Conservation (phyloP, 1,140 invertebrate species). For the Cotesia vestalis region DNA sequence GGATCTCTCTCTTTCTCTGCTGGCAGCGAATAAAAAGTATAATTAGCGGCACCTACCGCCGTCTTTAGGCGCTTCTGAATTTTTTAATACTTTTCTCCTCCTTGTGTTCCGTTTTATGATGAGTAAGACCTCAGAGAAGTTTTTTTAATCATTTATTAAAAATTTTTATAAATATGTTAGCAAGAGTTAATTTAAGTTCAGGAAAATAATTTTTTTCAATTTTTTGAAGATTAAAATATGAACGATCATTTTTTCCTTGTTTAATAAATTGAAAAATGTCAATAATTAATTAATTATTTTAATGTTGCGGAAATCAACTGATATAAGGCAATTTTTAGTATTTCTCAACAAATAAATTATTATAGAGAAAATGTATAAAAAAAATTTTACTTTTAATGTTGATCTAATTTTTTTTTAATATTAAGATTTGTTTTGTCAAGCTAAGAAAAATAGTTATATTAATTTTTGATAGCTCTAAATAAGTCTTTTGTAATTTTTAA, state of each 20-base stretch:
- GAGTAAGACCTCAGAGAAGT: not conserved
- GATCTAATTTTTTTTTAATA: too few relatives aligned
- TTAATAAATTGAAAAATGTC: too few relatives aligned
- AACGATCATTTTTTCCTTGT: too few relatives aligned
- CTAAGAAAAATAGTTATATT: not conserved
- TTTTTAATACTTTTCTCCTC: constrained; percentile 15
- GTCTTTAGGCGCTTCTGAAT: constrained; percentile 26
- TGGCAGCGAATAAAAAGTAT: constrained; percentile 27
- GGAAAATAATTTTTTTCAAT: constrained; percentile 6
- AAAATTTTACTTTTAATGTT: too few relatives aligned
- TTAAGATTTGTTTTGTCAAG: too few relatives aligned
- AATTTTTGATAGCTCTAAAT: too few relatives aligned
- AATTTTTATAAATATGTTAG: not conserved
- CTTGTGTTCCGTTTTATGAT: constrained; percentile 6
- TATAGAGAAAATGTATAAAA: too few relatives aligned
- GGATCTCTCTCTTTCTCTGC: not conserved
- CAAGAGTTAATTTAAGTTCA: not conserved
- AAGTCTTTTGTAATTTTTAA: too few relatives aligned
- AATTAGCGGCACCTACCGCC: constrained; percentile 35
- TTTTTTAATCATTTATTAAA: not conserved
- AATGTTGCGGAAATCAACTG: too few relatives aligned
- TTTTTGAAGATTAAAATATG: not conserved
- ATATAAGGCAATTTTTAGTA: too few relatives aligned
- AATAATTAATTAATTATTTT: too few relatives aligned
- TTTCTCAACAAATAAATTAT: too few relatives aligned